Conservation (phyloP, 2,113 vertebrate species). For the Rutilus rutilus region DNA sequence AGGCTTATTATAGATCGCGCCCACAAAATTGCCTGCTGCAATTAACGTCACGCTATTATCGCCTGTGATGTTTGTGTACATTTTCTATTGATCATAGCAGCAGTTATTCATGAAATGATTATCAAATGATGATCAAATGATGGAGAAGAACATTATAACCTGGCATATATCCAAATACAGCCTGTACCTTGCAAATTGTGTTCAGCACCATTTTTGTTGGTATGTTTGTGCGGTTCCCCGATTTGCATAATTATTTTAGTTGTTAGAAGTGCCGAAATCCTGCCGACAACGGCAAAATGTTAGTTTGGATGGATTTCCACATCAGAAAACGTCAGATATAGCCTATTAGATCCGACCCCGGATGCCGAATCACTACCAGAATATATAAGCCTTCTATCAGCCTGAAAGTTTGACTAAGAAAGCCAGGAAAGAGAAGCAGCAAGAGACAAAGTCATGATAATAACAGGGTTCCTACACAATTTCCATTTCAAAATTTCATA, state of each 20-base stretch:
- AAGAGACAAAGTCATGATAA: too few species aligned
- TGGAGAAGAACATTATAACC: not conserved
- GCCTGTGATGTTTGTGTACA: not conserved
- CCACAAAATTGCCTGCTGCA: constrained; percentile 25
- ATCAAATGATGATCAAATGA: constrained; percentile 1
- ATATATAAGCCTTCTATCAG: too few species aligned
- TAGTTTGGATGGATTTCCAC: too few species aligned
- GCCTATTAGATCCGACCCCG: too few species aligned
- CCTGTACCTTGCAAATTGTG: not conserved
- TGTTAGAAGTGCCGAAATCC: not conserved
- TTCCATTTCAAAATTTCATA: too few species aligned
- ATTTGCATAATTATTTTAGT: not conserved
- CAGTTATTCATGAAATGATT: not conserved
- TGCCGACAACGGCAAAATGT: too few species aligned
- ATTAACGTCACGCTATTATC: constrained; percentile 1
- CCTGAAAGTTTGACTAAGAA: too few species aligned
- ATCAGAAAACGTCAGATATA: too few species aligned
- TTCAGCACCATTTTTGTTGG: not conserved
- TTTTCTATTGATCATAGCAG: constrained; percentile 14
- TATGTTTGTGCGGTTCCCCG: not conserved
- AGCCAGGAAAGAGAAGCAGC: too few species aligned
- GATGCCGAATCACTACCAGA: too few species aligned
- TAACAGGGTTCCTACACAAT: too few species aligned
- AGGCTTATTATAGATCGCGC: not conserved
- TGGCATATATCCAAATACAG: not conserved